Evolutionary conservation across 2,888 invertebrate species (phyloP).

Genomic region (Nemoura dubitans): DNA sequence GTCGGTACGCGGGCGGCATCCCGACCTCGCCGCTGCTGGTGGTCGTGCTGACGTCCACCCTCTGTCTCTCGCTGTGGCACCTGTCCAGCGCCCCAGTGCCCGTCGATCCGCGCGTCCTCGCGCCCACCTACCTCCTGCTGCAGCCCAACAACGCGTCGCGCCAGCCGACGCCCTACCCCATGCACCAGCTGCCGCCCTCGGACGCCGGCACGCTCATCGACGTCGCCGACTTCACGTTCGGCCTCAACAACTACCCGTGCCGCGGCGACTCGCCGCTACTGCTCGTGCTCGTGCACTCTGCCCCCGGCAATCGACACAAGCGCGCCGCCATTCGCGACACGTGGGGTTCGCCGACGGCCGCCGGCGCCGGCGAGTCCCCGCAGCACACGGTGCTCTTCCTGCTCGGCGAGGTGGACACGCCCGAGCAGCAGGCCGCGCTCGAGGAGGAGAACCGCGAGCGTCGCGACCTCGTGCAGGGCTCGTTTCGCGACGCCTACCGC

Average conservation of each 20-base stretch:
- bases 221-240: constrained; percentile 70
- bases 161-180: constrained; percentile 47
- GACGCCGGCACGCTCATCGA: constrained; percentile 65
- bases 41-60: constrained; percentile 43
- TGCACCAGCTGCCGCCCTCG: constrained; percentile 52
- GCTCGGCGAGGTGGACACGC: constrained; percentile 65
- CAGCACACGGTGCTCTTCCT: constrained; percentile 75
- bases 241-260: constrained; percentile 68
- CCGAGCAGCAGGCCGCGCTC: constrained; percentile 57
- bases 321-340: constrained; percentile 75
- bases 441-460: constrained; percentile 66
- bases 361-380: too few species aligned
- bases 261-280: constrained; percentile 63
- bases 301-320: constrained; percentile 71
- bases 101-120: constrained; percentile 28
- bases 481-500: constrained; percentile 78
- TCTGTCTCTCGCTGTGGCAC: constrained; percentile 48
- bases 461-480: constrained; percentile 79
- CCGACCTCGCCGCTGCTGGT: constrained; percentile 46
- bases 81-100: constrained; percentile 43
- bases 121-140: constrained; percentile 48
- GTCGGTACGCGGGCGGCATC: constrained; percentile 44
- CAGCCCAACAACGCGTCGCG: constrained; percentile 47
- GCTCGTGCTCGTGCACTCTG: constrained; percentile 74
- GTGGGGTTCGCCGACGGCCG: constrained; percentile 66